Base-by-base conservation (phyloP, 1,140 invertebrate species). In the Conus betulinus region DNA sequence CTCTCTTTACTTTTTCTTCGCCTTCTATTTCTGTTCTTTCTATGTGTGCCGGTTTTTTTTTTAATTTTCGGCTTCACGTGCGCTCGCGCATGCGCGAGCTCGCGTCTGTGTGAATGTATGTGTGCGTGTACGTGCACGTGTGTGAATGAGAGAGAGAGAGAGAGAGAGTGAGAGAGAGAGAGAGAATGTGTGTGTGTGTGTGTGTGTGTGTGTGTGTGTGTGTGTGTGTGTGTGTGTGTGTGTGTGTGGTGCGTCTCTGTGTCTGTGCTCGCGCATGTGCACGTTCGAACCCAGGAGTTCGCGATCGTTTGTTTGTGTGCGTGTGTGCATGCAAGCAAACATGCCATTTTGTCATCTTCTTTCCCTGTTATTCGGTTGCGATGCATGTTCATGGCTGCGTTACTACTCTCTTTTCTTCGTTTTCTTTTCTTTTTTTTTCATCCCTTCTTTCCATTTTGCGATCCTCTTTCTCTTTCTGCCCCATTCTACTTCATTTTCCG, bases 161-260 rank as follows among this genome's bases (percentile, higher is more conserved):
- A 60, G 57, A 60, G 57, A 60, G 57, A 60, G 57, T 2, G 57
- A 60, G 57, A 60, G 57, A 60, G 57, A 60, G 57, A 60, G 57
- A 60, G 57, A 60, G 57, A 60, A 15, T 0, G 57, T 39, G 78
- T 39, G 78, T 39, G 78, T 10, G 78, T 39, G 78, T 39, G 78
- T 79, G 27, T 79, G 27, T 79, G 78, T 79, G 78, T 79, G 51
- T 79, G 78, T 79, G 78, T 79, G 78, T 79, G 78, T 79, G 78
- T 79, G 78, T 79, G 78, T 79, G 78, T 79, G n/a, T 79, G 25
- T 79, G 25, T 79, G 78, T 79, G 78, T 79, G 78, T 79, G 78
- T 79, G 78, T 79, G 78, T 79, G 78, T 79, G 78, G 78, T 79
- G 78, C 39, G 78, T 79, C 4, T 79, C 8, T 79, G 25, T 79